Conservation (phyloP, 2,797 vertebrate genomes). For the Anabacerthia variegaticeps region DNA sequence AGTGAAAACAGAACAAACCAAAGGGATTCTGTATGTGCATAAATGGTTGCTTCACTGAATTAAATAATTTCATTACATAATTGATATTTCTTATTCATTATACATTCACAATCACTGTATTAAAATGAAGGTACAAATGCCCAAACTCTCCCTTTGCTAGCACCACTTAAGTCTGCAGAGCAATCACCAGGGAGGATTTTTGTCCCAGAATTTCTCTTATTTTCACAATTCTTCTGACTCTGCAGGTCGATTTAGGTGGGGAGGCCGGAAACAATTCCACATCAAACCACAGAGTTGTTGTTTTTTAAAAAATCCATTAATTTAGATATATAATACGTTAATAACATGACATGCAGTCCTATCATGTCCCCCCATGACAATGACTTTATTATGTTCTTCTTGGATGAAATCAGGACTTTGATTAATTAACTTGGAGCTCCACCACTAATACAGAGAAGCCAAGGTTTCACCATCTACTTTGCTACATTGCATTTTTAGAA, state of each 20-base stretch:
- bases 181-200: not conserved
- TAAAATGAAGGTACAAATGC: constrained; percentile 17
- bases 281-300: not conserved
- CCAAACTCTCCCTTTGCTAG: not conserved
- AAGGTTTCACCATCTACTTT: not conserved
- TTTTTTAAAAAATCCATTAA: not conserved
- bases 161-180: not conserved
- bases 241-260: not conserved
- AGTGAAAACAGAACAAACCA: not conserved
- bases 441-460: not conserved
- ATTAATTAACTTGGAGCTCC: not conserved
- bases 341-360: not conserved
- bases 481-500: not conserved
- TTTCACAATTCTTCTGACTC: not conserved
- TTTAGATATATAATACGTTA: not conserved
- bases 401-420: not conserved
- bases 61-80: constrained; percentile 25
- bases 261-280: not conserved
- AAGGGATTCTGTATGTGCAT: not conserved
- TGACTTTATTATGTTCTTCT: not conserved
- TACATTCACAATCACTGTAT: not conserved
- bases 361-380: not conserved
- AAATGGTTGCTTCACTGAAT: not conserved
- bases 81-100: not conserved
- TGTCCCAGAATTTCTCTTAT: not conserved